Conservation (phyloP, 2,888 invertebrate species). For the Drosophila yooni region DNA sequence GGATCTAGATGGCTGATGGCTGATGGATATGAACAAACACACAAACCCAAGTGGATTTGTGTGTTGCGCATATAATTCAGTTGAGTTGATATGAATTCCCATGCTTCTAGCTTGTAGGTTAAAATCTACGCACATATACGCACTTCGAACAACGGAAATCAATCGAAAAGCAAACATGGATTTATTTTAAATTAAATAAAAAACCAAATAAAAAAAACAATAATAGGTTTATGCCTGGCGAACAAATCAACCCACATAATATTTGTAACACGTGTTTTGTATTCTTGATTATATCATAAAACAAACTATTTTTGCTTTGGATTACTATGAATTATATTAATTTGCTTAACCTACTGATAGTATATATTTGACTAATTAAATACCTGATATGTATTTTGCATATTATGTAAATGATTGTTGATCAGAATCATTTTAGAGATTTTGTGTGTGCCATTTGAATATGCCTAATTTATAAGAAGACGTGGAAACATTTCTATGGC, state of each 20-base stretch:
- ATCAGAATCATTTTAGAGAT: conserved; percentile 1
- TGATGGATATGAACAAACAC: conserved; percentile 34
- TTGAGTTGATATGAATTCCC: conserved; percentile 11
- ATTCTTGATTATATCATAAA: neutral
- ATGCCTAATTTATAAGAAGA: neutral
- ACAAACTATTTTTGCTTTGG: neutral
- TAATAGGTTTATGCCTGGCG: neutral
- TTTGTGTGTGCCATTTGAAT: neutral
- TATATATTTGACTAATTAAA: neutral
- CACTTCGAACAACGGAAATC: conserved; percentile 19
- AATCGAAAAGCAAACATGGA: conserved; percentile 11
- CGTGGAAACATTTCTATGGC: neutral
- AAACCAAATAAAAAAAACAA: neutral
- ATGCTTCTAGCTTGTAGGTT: neutral
- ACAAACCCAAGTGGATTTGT: conserved; percentile 46
- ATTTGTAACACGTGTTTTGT: neutral
- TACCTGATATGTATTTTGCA: neutral
- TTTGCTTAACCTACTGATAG: neutral
- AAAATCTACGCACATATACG: conserved; percentile 32
- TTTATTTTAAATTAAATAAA: neutral
- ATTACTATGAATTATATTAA: neutral
- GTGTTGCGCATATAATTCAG: conserved; percentile 55
- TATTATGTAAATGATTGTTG: conserved; percentile 11
- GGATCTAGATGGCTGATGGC: conserved; percentile 21
- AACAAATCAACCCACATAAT: neutral